phyloP scores from a whole-genome alignment of 2,888 invertebrate genomes.

The Chrysina gloriosa region DNA sequence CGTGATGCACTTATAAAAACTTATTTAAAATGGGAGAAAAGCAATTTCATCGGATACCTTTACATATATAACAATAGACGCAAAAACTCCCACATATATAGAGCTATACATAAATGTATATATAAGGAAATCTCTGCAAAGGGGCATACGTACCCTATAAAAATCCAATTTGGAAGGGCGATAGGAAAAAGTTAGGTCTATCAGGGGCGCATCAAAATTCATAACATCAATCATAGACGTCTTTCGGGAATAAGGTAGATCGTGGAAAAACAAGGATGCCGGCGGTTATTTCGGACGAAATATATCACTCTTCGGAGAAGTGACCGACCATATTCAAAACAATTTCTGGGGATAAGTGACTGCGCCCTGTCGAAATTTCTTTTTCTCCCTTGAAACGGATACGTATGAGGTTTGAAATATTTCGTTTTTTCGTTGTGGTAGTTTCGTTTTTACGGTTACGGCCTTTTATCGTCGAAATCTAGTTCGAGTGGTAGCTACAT shows the following conservation, averaged over 20 bases:
- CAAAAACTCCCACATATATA: neutral
- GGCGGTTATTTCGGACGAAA: slow-evolving; percentile 50
- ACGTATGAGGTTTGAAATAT: too few species aligned
- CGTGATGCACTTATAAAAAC: too few species aligned
- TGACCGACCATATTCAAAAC: slow-evolving; percentile 23
- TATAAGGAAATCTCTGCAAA: neutral
- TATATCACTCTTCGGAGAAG: slow-evolving; percentile 17
- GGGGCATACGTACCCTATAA: neutral
- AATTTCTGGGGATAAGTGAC: neutral
- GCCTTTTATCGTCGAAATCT: too few species aligned
- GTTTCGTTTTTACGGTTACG: too few species aligned
- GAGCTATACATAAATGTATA: neutral
- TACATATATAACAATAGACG: neutral
- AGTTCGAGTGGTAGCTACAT: too few species aligned
- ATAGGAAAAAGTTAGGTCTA: slow-evolving; percentile 1
- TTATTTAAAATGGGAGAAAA: too few species aligned
- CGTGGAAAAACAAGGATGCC: neutral
- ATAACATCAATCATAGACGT: slow-evolving; percentile 55
- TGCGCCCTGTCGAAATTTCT: too few species aligned
- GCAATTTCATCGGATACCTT: neutral
- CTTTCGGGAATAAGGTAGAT: slow-evolving; percentile 51
- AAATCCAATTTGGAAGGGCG: neutral
- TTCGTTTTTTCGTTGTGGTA: too few species aligned
- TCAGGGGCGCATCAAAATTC: slow-evolving; percentile 51
- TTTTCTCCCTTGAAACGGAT: too few species aligned